A percentile compares a stretch with the other conserved stretches of the same genome.
Conservation (phyloP, 1,140 invertebrate genomes). For the Vollenhovia emeryi region DNA sequence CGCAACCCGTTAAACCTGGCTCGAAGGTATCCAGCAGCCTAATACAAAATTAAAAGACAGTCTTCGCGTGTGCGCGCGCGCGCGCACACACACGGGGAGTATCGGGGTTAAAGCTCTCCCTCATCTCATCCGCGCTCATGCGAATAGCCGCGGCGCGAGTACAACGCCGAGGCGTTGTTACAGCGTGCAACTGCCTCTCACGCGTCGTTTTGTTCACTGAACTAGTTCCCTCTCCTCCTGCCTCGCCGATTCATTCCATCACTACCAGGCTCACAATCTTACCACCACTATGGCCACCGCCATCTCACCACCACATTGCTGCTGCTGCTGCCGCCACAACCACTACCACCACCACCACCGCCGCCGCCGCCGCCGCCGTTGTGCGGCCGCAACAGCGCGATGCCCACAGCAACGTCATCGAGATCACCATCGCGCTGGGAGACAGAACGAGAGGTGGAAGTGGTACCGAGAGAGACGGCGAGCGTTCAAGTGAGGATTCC, state of each 20-base stretch:
- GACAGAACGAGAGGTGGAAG: conserved; percentile 21
- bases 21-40: conserved; percentile 36
- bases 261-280: conserved; percentile 56
- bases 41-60: conserved; percentile 48
- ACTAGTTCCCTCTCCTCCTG: conserved; percentile 77
- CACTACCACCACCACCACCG: conserved; percentile 28
- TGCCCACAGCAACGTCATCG: conserved; percentile 58
- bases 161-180: conserved; percentile 64
- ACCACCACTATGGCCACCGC: conserved; percentile 11
- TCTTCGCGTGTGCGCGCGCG: conserved; percentile 20
- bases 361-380: not conserved
- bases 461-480: not conserved
- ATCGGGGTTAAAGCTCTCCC: conserved; percentile 51
- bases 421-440: conserved; percentile 66
- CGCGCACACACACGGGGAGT: not conserved
- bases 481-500: conserved; percentile 43
- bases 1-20: conserved; percentile 45
- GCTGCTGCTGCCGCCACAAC: not conserved
- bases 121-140: conserved; percentile 6
- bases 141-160: conserved; percentile 25
- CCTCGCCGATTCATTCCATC: conserved; percentile 68
- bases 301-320: not conserved
- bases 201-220: conserved; percentile 81
- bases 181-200: conserved; percentile 76
- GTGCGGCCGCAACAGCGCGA: conserved; percentile 34